These are phyloP conservation scores for Hipparchia sbordonii DNA, from an alignment of 2,888 invertebrate species.

Conservation along the genomic window DNA sequence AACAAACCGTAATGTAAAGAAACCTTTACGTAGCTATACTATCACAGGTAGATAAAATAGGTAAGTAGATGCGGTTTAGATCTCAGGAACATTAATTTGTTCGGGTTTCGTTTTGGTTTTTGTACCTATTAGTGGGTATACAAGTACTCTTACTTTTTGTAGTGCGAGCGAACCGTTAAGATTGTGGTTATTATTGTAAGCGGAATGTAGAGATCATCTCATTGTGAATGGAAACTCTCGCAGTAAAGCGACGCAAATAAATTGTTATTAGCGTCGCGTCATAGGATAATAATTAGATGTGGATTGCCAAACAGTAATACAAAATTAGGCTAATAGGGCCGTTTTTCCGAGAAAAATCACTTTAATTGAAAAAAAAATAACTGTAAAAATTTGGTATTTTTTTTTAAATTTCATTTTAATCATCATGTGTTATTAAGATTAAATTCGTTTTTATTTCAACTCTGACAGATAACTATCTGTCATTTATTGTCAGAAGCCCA, in stretches of 20 bases:
- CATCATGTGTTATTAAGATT: too few species aligned
- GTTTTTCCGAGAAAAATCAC: too few species aligned
- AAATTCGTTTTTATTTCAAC: too few species aligned
- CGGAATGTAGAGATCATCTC: slow-evolving; percentile 2
- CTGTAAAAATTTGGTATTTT: too few species aligned
- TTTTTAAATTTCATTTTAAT: too few species aligned
- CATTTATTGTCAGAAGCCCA: too few species aligned
- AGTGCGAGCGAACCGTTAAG: slow-evolving; percentile 3
- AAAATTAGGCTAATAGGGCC: too few species aligned
- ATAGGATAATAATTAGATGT: too few species aligned
- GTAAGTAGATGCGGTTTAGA: background rate
- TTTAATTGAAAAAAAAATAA: too few species aligned
- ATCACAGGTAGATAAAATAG: background rate
- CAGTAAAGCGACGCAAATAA: background rate
- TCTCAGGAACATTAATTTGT: background rate
- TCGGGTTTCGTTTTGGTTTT: background rate
- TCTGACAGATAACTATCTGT: too few species aligned
- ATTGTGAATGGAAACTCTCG: background rate
- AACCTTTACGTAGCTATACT: background rate
- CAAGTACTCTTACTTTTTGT: slow-evolving; percentile 7
- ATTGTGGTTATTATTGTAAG: background rate
- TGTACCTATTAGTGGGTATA: background rate
- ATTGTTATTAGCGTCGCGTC: too few species aligned
- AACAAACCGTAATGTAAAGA: background rate
- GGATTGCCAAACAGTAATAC: too few species aligned